A percentile compares a stretch with the other conserved stretches of the same genome.
Evolutionary conservation across 2,113 vertebrate genomes (phyloP).

Genomic region (Brachyhypopomus gauderio): DNA sequence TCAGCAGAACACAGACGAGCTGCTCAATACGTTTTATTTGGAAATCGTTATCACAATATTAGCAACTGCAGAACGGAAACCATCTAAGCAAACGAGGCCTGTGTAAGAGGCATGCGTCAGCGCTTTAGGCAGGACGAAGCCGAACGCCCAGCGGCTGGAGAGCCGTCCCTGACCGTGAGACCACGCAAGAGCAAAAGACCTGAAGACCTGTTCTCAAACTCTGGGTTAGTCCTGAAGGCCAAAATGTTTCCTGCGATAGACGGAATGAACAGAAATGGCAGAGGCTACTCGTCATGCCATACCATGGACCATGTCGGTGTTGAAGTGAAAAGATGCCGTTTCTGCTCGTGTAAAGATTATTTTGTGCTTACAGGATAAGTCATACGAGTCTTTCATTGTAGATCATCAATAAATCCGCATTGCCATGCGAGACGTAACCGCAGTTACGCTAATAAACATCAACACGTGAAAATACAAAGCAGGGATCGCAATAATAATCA

Average conservation of each 20-base stretch:
- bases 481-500: background rate
- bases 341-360: background rate
- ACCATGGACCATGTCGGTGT: background rate
- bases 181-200: background rate
- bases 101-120: too few relatives aligned
- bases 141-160: background rate
- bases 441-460: background rate
- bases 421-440: background rate
- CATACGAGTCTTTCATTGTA: background rate
- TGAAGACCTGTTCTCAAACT: background rate
- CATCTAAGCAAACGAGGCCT: too few relatives aligned
- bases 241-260: background rate
- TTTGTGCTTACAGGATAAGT: conserved; percentile 15
- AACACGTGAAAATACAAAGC: background rate
- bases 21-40: too few relatives aligned
- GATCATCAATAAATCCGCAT: background rate
- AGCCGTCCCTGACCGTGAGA: background rate
- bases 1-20: background rate
- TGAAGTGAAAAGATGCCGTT: background rate
- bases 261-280: background rate
- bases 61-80: too few relatives aligned
- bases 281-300: background rate
- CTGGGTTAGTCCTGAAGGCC: background rate
- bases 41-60: too few relatives aligned
- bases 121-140: background rate